Conservation (phyloP, 92 coral and sea anemone genomes). For the Muricea muricata region DNA sequence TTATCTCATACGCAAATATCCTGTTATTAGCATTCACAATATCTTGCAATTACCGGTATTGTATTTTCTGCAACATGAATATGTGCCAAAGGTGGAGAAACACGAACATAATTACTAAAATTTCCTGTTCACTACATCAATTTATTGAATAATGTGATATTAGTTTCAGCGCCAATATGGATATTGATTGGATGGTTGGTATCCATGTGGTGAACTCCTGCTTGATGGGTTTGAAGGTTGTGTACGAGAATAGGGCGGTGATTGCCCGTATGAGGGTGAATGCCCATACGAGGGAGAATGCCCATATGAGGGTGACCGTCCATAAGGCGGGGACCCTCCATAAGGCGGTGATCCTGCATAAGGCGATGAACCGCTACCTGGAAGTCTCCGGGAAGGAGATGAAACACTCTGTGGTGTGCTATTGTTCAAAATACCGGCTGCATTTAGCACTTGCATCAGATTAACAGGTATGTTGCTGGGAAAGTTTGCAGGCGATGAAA, state of each 20-base stretch:
- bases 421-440: not conserved
- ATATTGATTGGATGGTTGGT: not conserved
- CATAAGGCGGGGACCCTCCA: not conserved
- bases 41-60: no score
- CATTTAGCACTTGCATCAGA: slow-evolving; percentile 47
- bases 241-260: not conserved
- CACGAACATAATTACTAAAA: no score
- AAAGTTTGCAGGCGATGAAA: slow-evolving; percentile 1
- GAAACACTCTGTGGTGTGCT: not conserved
- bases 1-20: no score
- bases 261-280: not conserved
- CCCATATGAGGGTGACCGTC: not conserved
- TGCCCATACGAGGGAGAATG: not conserved
- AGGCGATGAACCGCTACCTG: not conserved
- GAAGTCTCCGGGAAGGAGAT: not conserved
- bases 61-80: no score
- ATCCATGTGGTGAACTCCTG: slow-evolving; percentile 10
- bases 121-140: no score
- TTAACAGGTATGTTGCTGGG: slow-evolving; percentile 32
- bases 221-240: not conserved
- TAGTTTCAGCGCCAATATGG: not conserved
- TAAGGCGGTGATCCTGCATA: not conserved
- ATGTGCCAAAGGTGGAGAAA: no score
- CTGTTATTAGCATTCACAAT: no score
- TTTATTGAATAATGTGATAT: no score